These are phyloP conservation scores for Lophius piscatorius DNA, from an alignment of 2,113 vertebrate genomes.

Conservation along the genomic window DNA sequence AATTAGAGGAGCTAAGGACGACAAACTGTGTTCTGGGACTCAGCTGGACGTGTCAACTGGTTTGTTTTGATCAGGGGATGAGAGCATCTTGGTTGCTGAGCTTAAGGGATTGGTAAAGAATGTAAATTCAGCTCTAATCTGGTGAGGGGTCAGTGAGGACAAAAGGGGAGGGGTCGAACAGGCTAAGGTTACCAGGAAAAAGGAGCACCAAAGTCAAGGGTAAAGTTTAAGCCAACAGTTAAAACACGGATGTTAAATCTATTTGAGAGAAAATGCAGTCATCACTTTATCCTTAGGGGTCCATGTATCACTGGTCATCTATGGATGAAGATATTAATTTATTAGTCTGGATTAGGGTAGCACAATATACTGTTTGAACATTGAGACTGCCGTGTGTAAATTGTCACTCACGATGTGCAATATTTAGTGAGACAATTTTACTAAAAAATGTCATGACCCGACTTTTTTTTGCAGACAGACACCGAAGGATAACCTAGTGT, in stretches of 20 bases:
- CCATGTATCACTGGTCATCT: too few species aligned
- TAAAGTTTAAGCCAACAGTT: conserved; percentile 10
- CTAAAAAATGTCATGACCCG: too few species aligned
- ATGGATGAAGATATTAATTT: too few species aligned
- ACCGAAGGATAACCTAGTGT: too few species aligned
- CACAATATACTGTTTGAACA: too few species aligned
- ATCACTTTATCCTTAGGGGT: background rate
- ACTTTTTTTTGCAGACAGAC: too few species aligned
- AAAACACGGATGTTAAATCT: background rate
- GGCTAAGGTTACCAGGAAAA: conserved; percentile 29
- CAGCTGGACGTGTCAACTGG: conserved; percentile 70
- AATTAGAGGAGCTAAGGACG: conserved; percentile 55
- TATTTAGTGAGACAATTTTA: too few species aligned
- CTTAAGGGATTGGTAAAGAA: conserved; percentile 81
- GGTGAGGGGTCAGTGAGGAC: conserved; percentile 33
- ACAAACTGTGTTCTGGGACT: conserved; percentile 50
- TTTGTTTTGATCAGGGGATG: conserved; percentile 78
- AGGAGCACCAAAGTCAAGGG: conserved; percentile 52
- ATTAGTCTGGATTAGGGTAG: too few species aligned
- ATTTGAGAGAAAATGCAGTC: background rate
- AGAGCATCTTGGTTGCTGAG: conserved; percentile 57
- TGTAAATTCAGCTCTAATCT: conserved; percentile 66
- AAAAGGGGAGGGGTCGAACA: conserved; percentile 11
- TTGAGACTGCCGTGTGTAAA: too few species aligned
- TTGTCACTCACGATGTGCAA: too few species aligned